A percentile compares a stretch with the other conserved stretches of the same genome.
Conservation (phyloP, 1,140 invertebrate genomes). For the Brachionus rotundiformis region DNA sequence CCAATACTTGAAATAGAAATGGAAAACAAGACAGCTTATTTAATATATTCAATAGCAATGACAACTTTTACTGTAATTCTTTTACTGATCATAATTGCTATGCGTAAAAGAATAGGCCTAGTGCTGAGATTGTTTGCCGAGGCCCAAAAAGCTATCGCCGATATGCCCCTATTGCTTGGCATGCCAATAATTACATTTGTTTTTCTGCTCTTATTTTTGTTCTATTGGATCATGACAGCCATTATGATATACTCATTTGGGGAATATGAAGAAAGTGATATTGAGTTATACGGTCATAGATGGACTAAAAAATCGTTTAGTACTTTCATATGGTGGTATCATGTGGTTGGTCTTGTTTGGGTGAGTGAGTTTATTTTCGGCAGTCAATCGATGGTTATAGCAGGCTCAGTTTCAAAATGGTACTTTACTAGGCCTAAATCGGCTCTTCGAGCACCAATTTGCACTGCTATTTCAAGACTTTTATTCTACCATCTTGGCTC, state of each 20-base stretch:
- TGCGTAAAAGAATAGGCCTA: slow-evolving; percentile 79
- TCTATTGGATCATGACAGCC: slow-evolving; percentile 74
- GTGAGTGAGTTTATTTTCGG: slow-evolving; percentile 84
- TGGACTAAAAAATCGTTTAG: background rate
- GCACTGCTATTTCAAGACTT: slow-evolving; percentile 69
- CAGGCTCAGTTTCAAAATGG: slow-evolving; percentile 78
- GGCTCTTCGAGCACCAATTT: slow-evolving; percentile 66
- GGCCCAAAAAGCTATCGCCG: slow-evolving; percentile 82
- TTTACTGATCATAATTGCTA: slow-evolving; percentile 74
- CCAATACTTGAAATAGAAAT: slow-evolving; percentile 72
- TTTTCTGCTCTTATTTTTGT: slow-evolving; percentile 74
- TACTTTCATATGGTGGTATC: slow-evolving; percentile 68
- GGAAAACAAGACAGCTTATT: slow-evolving; percentile 81
- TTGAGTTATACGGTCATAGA: background rate
- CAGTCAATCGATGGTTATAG: slow-evolving; percentile 83
- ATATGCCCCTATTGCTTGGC: slow-evolving; percentile 78
- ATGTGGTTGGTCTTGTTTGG: slow-evolving; percentile 89
- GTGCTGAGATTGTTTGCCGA: slow-evolving; percentile 83
- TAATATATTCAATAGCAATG: slow-evolving; percentile 80
- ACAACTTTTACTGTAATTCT: slow-evolving; percentile 81
- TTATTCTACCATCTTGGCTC: slow-evolving; percentile 85
- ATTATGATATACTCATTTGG: slow-evolving; percentile 66
- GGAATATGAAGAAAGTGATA: background rate
- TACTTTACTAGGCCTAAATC: slow-evolving; percentile 85
- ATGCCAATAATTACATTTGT: slow-evolving; percentile 89